Evolutionary conservation across 1,140 invertebrate genomes (phyloP).

Genomic region (Sarcophaga peregrina): DNA sequence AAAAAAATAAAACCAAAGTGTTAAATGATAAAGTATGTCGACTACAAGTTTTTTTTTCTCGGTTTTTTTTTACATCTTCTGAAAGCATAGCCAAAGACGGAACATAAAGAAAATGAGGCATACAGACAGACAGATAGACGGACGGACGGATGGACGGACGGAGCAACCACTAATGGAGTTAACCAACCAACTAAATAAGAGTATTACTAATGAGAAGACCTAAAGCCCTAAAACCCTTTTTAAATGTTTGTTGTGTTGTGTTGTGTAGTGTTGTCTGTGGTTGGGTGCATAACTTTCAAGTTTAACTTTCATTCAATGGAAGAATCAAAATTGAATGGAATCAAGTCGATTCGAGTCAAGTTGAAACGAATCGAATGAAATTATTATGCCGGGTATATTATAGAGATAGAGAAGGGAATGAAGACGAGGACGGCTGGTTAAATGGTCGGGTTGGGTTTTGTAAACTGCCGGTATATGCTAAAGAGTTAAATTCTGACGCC

Average conservation of each 20-base stretch:
- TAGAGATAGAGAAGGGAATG: neutral
- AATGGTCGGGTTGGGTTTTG: neutral
- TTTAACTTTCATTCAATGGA: constrained; percentile 15
- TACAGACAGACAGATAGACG: no score
- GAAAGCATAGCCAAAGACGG: no score
- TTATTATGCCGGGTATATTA: neutral
- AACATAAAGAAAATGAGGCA: no score
- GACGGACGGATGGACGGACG: no score
- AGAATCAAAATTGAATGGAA: neutral
- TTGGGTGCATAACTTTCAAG: neutral
- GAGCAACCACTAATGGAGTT: neutral
- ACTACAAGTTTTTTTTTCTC: neutral
- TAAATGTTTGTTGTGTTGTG: neutral
- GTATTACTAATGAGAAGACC: constrained; percentile 18
- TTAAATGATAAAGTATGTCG: constrained; percentile 37
- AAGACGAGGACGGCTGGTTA: no score
- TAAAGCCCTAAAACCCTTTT: neutral
- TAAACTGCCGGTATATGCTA: constrained; percentile 26
- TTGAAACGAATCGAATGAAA: constrained; percentile 12
- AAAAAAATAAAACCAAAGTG: neutral
- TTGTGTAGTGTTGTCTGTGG: neutral
- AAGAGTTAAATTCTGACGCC: constrained; percentile 41
- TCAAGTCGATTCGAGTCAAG: neutral
- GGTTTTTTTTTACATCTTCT: no score
- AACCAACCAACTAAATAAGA: constrained; percentile 19